Evolutionary conservation across 2,888 invertebrate genomes (phyloP).

Genomic region (Stratiomys singularior): DNA sequence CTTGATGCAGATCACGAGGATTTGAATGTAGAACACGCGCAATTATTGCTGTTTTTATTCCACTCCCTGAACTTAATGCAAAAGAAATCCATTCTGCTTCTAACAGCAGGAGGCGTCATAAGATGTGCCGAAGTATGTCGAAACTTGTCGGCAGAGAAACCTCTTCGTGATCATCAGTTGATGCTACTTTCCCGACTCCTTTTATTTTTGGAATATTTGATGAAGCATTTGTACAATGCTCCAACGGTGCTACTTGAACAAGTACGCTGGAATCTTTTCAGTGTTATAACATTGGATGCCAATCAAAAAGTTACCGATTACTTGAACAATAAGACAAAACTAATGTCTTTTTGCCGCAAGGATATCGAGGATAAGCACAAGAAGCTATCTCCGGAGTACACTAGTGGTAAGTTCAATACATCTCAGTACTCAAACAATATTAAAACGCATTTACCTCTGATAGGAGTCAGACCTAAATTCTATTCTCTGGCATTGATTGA

Average conservation of each 20-base stretch:
- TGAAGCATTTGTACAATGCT: slow-evolving; percentile 95
- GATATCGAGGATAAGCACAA: slow-evolving; percentile 81
- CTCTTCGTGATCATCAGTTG: slow-evolving; percentile 72
- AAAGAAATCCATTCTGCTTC: slow-evolving; percentile 90
- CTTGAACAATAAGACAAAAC: slow-evolving; percentile 68
- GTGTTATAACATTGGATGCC: slow-evolving; percentile 70
- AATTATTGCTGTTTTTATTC: slow-evolving; percentile 91
- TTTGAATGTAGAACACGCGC: slow-evolving; percentile 95
- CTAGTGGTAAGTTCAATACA: slow-evolving; percentile 57
- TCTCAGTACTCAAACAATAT: background rate
- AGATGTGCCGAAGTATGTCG: slow-evolving; percentile 75
- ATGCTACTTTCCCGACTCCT: slow-evolving; percentile 85
- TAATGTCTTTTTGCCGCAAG: slow-evolving; percentile 75
- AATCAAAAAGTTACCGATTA: slow-evolving; percentile 68
- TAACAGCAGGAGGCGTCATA: slow-evolving; percentile 80
- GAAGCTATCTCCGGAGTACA: slow-evolving; percentile 67
- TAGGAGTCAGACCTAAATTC: slow-evolving; percentile 87
- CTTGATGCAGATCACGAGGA: slow-evolving; percentile 70
- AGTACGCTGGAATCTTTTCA: slow-evolving; percentile 86
- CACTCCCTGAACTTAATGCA: slow-evolving; percentile 96
- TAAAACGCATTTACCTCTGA: slow-evolving; percentile 5
- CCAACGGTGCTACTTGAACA: slow-evolving; percentile 87
- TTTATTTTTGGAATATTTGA: slow-evolving; percentile 90
- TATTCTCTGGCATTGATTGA: slow-evolving; percentile 88
- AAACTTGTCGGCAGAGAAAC: slow-evolving; percentile 61